phyloP scores from a whole-genome alignment of 2,888 invertebrate species.

The Lithophane ornitopus region DNA sequence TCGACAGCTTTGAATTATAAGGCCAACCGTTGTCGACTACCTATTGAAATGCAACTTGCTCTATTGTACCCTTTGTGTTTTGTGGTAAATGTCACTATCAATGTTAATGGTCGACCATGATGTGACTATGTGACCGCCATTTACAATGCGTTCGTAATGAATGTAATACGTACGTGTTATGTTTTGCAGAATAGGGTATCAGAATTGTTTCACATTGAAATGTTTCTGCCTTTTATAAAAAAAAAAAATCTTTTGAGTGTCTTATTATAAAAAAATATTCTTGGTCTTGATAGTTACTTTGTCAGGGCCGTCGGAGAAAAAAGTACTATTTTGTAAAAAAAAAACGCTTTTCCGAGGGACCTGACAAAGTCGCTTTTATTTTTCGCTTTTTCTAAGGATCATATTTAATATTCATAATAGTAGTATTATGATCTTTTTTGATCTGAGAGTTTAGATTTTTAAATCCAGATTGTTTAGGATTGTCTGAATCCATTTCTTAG shows the following conservation, averaged over 20 bases:
- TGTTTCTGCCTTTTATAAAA: background rate
- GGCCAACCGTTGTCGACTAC: background rate
- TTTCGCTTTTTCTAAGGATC: no score
- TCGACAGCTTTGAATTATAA: background rate
- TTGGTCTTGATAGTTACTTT: background rate
- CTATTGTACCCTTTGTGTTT: conserved; percentile 24
- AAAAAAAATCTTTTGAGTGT: no score
- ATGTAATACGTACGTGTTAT: conserved; percentile 31
- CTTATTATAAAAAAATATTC: background rate
- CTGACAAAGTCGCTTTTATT: no score
- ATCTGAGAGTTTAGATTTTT: background rate
- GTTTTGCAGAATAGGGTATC: conserved; percentile 12
- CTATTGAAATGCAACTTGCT: conserved; percentile 24
- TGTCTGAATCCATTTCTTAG: background rate
- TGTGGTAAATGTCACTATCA: conserved; percentile 46
- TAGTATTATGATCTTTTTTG: background rate
- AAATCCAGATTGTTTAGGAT: background rate
- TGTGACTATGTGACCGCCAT: conserved; percentile 44
- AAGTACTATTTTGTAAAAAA: no score
- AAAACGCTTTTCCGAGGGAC: no score
- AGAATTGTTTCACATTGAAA: conserved; percentile 10
- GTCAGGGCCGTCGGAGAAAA: fast-evolving
- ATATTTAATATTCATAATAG: no score
- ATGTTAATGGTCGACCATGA: conserved; percentile 36
- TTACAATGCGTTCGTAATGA: conserved; percentile 40